Evolutionary conservation across 1,140 invertebrate species (phyloP).

Genomic region (Lamellibrachia luymesi): DNA sequence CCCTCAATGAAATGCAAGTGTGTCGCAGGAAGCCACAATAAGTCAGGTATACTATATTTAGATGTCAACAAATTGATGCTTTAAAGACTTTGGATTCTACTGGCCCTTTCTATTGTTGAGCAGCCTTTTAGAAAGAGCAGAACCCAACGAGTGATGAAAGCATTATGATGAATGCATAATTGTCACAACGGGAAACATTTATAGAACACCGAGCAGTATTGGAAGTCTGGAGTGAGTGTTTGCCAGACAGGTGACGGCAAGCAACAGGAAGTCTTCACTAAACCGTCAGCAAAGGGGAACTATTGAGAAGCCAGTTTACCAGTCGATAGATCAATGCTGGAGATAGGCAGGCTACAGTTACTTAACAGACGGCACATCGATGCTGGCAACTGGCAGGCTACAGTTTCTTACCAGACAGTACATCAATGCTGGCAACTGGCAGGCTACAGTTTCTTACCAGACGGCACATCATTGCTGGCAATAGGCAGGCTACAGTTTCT

Average conservation of each 20-base stretch:
- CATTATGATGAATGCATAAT: neutral
- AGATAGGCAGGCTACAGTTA: too few relatives aligned
- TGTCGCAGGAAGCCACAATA: neutral
- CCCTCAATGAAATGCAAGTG: neutral
- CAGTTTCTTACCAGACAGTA: constrained; percentile 72
- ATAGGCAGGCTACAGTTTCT: too few relatives aligned
- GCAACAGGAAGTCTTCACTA: neutral
- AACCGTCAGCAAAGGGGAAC: too few relatives aligned
- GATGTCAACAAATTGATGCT: neutral
- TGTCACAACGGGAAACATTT: neutral
- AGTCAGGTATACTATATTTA: neutral
- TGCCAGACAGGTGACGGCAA: neutral
- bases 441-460: constrained; percentile 57
- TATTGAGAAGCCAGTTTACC: too few relatives aligned
- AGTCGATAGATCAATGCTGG: too few relatives aligned
- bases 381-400: too few relatives aligned
- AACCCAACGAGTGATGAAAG: neutral
- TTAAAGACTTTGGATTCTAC: neutral
- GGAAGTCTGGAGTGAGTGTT: neutral
- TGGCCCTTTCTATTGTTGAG: neutral
- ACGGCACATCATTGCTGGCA: too few relatives aligned
- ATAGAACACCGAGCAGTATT: neutral
- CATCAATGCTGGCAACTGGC: constrained; percentile 86
- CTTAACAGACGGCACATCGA: too few relatives aligned
- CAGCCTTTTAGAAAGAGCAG: neutral